Percentiles rank a stretch among this genome's conserved stretches.
phyloP scores from a whole-genome alignment of 2,113 vertebrate genomes.

The Ptilonorhynchus violaceus region DNA sequence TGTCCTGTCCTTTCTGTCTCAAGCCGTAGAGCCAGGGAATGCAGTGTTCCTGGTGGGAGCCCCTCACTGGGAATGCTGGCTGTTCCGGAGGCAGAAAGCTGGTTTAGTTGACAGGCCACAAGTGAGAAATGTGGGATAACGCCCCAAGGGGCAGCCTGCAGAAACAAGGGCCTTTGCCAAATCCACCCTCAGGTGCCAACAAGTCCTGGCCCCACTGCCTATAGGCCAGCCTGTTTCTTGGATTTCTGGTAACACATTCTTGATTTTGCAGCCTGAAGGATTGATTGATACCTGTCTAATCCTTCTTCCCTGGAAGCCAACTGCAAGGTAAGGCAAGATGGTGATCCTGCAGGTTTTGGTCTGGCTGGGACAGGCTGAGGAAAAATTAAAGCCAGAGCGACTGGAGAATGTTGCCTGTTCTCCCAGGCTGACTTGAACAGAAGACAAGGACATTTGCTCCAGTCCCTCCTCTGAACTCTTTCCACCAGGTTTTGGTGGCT shows the following conservation, averaged over 20 bases:
- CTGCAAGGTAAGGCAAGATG: not conserved
- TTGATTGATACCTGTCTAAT: not conserved
- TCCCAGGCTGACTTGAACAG: not conserved
- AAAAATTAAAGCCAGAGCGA: not conserved
- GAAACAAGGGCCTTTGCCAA: not conserved
- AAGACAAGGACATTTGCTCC: not conserved
- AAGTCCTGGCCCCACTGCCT: accelerated
- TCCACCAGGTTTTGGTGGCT: not conserved
- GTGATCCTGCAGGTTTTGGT: not conserved
- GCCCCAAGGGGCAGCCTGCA: not conserved
- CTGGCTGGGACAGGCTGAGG: not conserved
- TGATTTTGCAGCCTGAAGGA: not conserved
- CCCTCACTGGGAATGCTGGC: not conserved
- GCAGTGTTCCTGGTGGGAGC: not conserved
- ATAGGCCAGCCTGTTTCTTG: not conserved
- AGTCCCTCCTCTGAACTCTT: not conserved
- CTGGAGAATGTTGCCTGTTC: not conserved
- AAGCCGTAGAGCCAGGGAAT: not conserved
- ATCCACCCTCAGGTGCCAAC: not conserved
- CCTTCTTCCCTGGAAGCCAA: not conserved
- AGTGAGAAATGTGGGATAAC: not conserved
- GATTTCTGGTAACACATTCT: not conserved
- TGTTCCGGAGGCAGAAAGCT: not conserved
- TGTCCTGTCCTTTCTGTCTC: not conserved
- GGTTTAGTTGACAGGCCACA: not conserved